Conservation (phyloP, 2,113 vertebrate genomes). For the Cyrtonyx montezumae region DNA sequence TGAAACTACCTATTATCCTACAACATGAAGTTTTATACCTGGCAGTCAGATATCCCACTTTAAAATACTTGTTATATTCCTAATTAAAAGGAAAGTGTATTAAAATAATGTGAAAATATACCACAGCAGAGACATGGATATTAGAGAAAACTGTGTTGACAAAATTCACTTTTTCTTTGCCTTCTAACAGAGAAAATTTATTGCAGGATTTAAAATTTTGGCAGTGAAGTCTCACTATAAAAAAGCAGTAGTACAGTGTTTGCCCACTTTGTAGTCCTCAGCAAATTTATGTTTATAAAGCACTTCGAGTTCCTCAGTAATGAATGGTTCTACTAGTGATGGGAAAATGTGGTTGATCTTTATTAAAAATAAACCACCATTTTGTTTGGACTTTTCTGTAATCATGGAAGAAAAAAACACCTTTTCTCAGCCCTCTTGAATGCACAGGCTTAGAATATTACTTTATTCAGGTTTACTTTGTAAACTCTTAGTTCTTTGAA, state of each 20-base stretch:
- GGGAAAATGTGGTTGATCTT: neutral
- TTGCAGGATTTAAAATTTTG: neutral
- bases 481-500: neutral
- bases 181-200: neutral
- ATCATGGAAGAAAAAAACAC: rapidly evolving
- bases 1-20: neutral
- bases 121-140: neutral
- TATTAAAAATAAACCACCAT: neutral
- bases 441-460: neutral
- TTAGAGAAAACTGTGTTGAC: neutral
- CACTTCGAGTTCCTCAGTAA: neutral
- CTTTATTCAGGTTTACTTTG: neutral
- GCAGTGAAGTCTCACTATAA: neutral
- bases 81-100: neutral
- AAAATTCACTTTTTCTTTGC: neutral
- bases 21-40: neutral
- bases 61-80: neutral
- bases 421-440: neutral
- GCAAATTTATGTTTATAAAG: neutral
- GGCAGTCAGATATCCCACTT: neutral
- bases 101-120: neutral
- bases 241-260: neutral
- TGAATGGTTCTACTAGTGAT: neutral
- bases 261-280: neutral
- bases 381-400: neutral